Evolutionary conservation across 2,888 invertebrate species (phyloP), one percentile per base, ranked within the genome.

Genomic region (Gibbula magus): DNA sequence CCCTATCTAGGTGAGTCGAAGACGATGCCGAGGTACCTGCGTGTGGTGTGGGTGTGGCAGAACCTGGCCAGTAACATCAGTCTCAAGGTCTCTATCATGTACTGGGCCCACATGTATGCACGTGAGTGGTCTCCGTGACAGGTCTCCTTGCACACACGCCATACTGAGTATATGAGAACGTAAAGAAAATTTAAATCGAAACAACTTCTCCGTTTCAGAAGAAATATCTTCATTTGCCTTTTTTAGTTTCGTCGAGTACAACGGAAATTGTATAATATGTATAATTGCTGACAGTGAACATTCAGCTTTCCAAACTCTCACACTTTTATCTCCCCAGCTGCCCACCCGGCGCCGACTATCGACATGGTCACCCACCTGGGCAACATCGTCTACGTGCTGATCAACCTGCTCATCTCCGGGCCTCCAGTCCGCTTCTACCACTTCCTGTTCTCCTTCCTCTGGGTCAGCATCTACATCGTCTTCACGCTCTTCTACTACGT

Each of bases 101-200:
- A 20, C 74, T 74, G 74, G 74, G n/a, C 52, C 45, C 25, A 45
- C 13, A 52, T 74, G 25, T 74, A 74, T 74, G 74, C 45, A 51
- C 74, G 74, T 74, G 25, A 74, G 74, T 74, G 5, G 45, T 8
- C 45, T 45, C 45, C 5, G 4, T 10, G 8, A 8, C 45, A 10
- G 10, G 10, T 10, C 4, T 45, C 13, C 45, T 45, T 10, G 45
- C 10, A 10, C 35, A 35, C 35, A 35, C 35, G n/a, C 35, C 3
- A 35, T 5, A 35, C 7, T 35, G 35, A 35, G 7, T 45, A 13
- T 10, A 45, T 10, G 13, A 45, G 13, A 8, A 45, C 13, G 10
- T 10, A 45, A 45, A 1, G 45, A 45, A 3, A 35, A 35, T 35
- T 35, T 35, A n/a, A n/a, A n/a, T n/a, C n/a, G n/a, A n/a, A n/a